Base-by-base conservation (phyloP, 2,797 vertebrate genomes). In the Chelon auratus region DNA sequence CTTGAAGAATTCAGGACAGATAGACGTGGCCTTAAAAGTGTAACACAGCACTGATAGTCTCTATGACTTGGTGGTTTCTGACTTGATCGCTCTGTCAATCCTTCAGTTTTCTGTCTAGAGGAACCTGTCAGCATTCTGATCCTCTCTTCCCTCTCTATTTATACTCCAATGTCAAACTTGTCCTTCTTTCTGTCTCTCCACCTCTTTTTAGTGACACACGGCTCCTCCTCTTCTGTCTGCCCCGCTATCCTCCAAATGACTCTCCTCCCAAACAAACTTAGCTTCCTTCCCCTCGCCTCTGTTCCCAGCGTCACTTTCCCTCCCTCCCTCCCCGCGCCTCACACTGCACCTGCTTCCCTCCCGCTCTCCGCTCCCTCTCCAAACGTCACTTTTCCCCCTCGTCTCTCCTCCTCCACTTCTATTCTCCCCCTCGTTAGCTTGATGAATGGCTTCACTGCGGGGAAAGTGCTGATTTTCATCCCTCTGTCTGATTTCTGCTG, bases 391-490 rank as follows among this genome's bases (percentile, higher is more conserved):
- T 85, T 60, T 26, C 83, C 85, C 62, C 79, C 75, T 93, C 94
- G 24, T 26, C 94, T 91, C 92, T 89, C 92, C 93, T 92, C 87
- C 85, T 43, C 84, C 88, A 75, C 88, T 87, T 72, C 87, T 86
- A 83, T 89, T 91, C 95, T 95, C 95, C 94, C 88, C 95, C 96
- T 98, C 96, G 95, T 98, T 98, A 97, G 96, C 95, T 97, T 97
- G 97, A 98, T 97, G 96, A 98, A 98, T 97, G 97, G 97, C 97
- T 97, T 96, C 95, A 95, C 96, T 95, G 95, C 95, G 83, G 94
- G 95, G 95, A 98, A 96, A 96, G 94, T 95, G 96, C 96, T 96
- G 95, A 96, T 97, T 98, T 99, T 97, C 95, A 95, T 95, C 93
- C 91, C 93, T 93, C 96, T 96, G 96, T 97, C 95, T 97, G 95